These are phyloP conservation scores for Lethrus apterus DNA, from an alignment of 1,140 invertebrate genomes.

Conservation along the genomic window DNA sequence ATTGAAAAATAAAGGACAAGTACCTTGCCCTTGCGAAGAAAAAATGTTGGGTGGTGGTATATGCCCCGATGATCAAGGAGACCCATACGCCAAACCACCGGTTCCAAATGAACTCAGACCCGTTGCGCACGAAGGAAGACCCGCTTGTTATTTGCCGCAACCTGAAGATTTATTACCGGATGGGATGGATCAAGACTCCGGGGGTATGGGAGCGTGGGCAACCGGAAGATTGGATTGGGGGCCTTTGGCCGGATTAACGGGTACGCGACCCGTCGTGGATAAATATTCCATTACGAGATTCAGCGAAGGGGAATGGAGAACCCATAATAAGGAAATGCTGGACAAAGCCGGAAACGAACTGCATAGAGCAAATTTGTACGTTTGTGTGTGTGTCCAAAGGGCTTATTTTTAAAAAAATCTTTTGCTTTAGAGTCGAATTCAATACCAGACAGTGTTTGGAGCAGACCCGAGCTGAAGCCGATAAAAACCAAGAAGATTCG, in stretches of 20 bases:
- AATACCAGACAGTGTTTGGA: slow-evolving; percentile 52
- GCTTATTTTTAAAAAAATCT: neutral
- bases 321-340: slow-evolving; percentile 53
- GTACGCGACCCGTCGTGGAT: slow-evolving; percentile 61
- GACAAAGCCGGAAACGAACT: slow-evolving; percentile 40
- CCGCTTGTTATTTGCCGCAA: slow-evolving; percentile 48
- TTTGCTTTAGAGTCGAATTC: slow-evolving; percentile 37
- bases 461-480: slow-evolving; percentile 51
- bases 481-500: slow-evolving; percentile 58
- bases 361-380: slow-evolving; percentile 37
- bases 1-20: neutral
- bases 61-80: neutral
- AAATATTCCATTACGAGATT: slow-evolving; percentile 65
- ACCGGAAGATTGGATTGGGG: slow-evolving; percentile 63
- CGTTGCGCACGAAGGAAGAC: slow-evolving; percentile 42
- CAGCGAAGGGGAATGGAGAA: slow-evolving; percentile 60
- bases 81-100: slow-evolving; percentile 15
- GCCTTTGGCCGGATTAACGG: slow-evolving; percentile 56
- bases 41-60: slow-evolving; percentile 4
- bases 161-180: slow-evolving; percentile 44
- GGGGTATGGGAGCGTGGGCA: slow-evolving; percentile 56
- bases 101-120: slow-evolving; percentile 23
- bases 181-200: slow-evolving; percentile 34
- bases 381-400: neutral
- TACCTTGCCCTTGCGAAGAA: slow-evolving; percentile 10